Evolutionary conservation across 2,797 vertebrate genomes (phyloP).

Genomic region (Chrysocyon brachyurus): DNA sequence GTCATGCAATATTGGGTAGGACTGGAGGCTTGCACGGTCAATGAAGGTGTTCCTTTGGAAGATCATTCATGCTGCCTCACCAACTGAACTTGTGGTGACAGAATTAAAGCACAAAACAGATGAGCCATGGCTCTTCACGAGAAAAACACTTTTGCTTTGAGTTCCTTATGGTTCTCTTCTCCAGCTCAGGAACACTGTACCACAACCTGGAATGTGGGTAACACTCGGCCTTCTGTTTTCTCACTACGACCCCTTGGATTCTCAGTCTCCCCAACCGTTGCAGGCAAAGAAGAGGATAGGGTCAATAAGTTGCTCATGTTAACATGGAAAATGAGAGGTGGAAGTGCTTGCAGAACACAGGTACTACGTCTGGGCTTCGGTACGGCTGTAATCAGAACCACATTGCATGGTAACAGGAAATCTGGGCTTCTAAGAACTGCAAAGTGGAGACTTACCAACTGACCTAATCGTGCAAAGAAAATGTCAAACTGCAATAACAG

Average conservation of each 20-base stretch:
- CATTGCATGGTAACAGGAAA: slow-evolving; percentile 72
- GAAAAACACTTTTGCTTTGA: slow-evolving; percentile 17
- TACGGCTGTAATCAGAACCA: slow-evolving; percentile 79
- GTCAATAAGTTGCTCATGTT: neutral
- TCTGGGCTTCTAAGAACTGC: slow-evolving; percentile 73
- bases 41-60: neutral
- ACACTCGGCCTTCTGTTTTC: neutral
- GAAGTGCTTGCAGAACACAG: slow-evolving; percentile 2
- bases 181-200: neutral
- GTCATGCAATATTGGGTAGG: neutral
- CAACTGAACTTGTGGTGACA: neutral
- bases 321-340: slow-evolving; percentile 16
- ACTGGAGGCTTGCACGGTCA: neutral
- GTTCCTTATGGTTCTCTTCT: neutral
- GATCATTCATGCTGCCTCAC: neutral
- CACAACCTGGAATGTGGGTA: neutral
- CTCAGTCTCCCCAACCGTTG: neutral
- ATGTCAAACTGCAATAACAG: slow-evolving; percentile 75
- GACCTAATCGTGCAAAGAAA: slow-evolving; percentile 77
- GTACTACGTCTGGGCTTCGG: slow-evolving; percentile 55
- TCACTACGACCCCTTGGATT: neutral
- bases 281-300: neutral
- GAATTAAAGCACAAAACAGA: slow-evolving; percentile 25
- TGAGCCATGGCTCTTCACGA: neutral
- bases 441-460: slow-evolving; percentile 79